phyloP scores from a whole-genome alignment of 2,888 invertebrate species.

The Bedellia somnulentella region DNA sequence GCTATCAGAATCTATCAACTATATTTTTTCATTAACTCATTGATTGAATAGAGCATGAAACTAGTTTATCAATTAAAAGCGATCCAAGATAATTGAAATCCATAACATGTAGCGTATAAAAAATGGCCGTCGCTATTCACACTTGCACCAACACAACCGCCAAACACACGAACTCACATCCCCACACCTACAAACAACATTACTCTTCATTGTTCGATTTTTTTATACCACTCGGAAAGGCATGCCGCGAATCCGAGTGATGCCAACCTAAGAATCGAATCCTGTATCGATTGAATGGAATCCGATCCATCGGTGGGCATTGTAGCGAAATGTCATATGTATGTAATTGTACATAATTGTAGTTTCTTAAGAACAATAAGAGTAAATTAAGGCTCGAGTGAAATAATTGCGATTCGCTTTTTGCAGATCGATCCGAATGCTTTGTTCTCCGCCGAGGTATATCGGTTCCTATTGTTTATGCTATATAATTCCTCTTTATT shows the following conservation, averaged over 20 bases:
- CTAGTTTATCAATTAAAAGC: not conserved
- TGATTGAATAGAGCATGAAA: not conserved
- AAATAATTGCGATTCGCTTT: conserved; percentile 49
- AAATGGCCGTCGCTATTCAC: no score
- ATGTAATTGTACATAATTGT: conserved; percentile 60
- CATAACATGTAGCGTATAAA: no score
- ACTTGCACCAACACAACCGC: no score
- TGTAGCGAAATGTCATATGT: conserved; percentile 44
- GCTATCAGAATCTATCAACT: no score
- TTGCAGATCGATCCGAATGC: conserved; percentile 8
- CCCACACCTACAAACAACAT: no score
- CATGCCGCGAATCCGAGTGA: conserved; percentile 30
- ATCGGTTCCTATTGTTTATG: conserved; percentile 1
- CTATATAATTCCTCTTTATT: no score
- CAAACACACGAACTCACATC: no score
- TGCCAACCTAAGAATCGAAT: conserved; percentile 29
- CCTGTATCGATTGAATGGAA: conserved; percentile 44
- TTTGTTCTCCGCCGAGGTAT: not conserved
- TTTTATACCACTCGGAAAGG: conserved; percentile 22
- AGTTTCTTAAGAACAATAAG: conserved; percentile 58
- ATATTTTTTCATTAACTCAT: no score
- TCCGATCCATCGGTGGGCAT: conserved; percentile 14
- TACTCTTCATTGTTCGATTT: conserved; percentile 40
- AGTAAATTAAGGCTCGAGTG: conserved; percentile 50
- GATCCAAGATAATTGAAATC: not conserved